These are phyloP conservation scores for Fistularia tabacaria DNA, from an alignment of 2,797 vertebrate genomes.

Conservation along the genomic window DNA sequence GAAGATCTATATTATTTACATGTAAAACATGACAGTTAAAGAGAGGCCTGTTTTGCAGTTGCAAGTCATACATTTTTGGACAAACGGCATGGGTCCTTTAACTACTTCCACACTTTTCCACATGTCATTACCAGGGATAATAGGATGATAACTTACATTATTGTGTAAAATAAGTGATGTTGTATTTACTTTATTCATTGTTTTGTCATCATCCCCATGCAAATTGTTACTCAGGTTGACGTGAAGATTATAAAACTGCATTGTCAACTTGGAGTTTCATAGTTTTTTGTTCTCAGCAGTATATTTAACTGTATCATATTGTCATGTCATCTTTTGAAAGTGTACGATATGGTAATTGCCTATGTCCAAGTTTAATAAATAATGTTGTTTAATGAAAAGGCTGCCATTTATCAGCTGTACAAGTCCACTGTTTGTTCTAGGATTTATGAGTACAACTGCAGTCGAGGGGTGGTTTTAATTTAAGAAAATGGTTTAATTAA, in stretches of 20 bases:
- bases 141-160: slow-evolving; percentile 22
- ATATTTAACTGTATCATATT: slow-evolving; percentile 43
- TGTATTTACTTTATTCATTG: slow-evolving; percentile 58
- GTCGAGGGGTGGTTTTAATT: no score
- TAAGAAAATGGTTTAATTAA: no score
- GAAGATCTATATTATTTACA: no score
- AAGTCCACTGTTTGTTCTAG: not conserved
- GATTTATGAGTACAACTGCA: not conserved
- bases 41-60: no score
- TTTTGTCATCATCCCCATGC: slow-evolving; percentile 51
- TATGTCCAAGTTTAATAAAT: slow-evolving; percentile 66
- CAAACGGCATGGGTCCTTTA: no score
- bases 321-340: slow-evolving; percentile 56
- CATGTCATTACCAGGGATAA: slow-evolving; percentile 4
- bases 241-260: slow-evolving; percentile 25
- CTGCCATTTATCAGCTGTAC: not conserved
- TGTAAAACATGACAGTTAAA: no score
- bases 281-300: slow-evolving; percentile 16
- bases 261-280: slow-evolving; percentile 1
- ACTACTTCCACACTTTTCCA: slow-evolving; percentile 2
- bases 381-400: slow-evolving; percentile 50
- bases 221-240: slow-evolving; percentile 43
- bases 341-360: slow-evolving; percentile 54
- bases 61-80: no score
- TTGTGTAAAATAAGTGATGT: slow-evolving; percentile 42